phyloP scores from a whole-genome alignment of 1,140 invertebrate genomes.

The Pseudoatta argentina region DNA sequence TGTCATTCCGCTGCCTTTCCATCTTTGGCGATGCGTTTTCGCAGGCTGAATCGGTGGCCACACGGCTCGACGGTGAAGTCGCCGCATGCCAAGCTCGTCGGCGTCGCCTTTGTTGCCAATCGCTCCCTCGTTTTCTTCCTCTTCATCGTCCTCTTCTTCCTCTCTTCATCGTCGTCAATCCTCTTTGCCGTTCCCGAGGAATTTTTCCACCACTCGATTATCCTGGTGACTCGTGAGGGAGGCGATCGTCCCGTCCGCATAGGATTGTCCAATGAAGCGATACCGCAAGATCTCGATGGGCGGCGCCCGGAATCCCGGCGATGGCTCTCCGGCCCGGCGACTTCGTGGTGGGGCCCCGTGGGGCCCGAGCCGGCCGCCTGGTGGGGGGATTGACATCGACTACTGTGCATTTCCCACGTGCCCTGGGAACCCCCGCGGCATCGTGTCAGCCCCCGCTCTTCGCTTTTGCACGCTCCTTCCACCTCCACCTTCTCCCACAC shows the following conservation, averaged over 20 bases:
- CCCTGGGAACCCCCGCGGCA: slow-evolving; percentile 87
- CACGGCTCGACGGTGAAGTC: slow-evolving; percentile 24
- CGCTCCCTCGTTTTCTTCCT: slow-evolving; percentile 70
- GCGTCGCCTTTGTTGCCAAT: slow-evolving; percentile 77
- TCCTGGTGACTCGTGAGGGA: slow-evolving; percentile 71
- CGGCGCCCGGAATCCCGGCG: slow-evolving; percentile 73
- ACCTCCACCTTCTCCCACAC: slow-evolving; percentile 72
- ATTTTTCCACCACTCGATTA: slow-evolving; percentile 77
- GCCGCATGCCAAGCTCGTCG: slow-evolving; percentile 70
- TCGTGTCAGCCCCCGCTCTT: slow-evolving; percentile 83
- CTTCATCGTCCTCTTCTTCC: slow-evolving; percentile 50
- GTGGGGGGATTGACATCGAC: slow-evolving; percentile 83
- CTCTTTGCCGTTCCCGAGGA: slow-evolving; percentile 68
- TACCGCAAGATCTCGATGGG: slow-evolving; percentile 77
- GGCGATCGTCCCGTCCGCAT: slow-evolving; percentile 76
- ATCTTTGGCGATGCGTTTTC: slow-evolving; percentile 48
- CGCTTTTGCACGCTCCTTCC: slow-evolving; percentile 77
- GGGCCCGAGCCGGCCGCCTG: slow-evolving; percentile 68
- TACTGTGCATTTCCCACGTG: slow-evolving; percentile 87
- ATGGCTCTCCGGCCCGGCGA: slow-evolving; percentile 72
- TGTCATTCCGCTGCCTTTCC: slow-evolving; percentile 57
- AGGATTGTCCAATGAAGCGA: slow-evolving; percentile 77
- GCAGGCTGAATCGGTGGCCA: slow-evolving; percentile 60
- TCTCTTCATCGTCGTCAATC: slow-evolving; percentile 36
- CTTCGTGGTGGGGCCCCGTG: slow-evolving; percentile 75